A percentile compares a stretch with the other conserved stretches of the same genome.
phyloP scores from a whole-genome alignment of 1,140 invertebrate species.

The Tenebrio molitor region DNA sequence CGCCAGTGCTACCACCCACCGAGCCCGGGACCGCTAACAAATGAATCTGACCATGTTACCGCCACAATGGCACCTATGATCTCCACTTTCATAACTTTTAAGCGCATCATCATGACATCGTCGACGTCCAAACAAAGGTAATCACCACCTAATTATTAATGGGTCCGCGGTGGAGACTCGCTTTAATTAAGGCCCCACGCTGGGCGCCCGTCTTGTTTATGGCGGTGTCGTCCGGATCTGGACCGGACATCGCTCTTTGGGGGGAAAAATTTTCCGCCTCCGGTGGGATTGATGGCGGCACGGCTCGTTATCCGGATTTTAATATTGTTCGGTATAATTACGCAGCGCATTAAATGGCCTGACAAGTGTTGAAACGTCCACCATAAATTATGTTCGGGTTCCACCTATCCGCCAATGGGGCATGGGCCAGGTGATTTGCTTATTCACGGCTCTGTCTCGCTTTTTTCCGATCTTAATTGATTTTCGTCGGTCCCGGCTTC shows the following conservation, averaged over 20 bases:
- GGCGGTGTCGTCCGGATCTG: background rate
- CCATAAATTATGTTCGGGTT: conserved; percentile 11
- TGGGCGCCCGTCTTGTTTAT: background rate
- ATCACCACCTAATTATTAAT: conserved; percentile 41
- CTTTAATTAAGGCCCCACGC: conserved; percentile 23
- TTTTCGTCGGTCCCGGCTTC: conserved; percentile 30
- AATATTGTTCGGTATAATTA: conserved; percentile 16
- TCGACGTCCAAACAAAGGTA: conserved; percentile 10
- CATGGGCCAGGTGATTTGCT: conserved; percentile 27
- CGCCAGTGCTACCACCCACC: conserved; percentile 38
- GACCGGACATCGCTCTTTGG: background rate
- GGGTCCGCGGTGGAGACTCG: background rate
- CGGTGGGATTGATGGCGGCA: too few species aligned
- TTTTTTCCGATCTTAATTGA: conserved; percentile 36
- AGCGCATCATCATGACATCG: conserved; percentile 39
- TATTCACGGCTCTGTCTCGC: conserved; percentile 24
- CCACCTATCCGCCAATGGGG: conserved; percentile 22
- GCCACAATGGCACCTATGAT: conserved; percentile 43
- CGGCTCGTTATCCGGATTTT: too few species aligned
- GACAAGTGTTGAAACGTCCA: conserved; percentile 18
- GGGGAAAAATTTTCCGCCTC: background rate
- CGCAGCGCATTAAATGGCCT: conserved; percentile 2
- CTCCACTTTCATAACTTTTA: conserved; percentile 32
- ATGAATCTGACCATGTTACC: conserved; percentile 39
- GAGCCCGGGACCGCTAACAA: conserved; percentile 38